Conservation (phyloP, 2,113 vertebrate genomes). For the Boleophthalmus pectinirostris region DNA sequence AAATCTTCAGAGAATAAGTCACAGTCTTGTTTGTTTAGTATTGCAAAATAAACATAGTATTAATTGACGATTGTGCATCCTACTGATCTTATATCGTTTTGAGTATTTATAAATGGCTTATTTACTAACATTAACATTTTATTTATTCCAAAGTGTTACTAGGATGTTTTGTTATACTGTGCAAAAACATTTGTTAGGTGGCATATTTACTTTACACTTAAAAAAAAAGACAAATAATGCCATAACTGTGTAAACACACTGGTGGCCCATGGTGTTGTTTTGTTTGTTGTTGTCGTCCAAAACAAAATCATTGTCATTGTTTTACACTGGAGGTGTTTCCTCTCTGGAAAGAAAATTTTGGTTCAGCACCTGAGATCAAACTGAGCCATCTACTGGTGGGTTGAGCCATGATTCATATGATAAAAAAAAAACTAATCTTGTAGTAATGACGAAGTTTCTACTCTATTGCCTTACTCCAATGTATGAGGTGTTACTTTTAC, state of each 20-base stretch:
- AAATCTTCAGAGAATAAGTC: background rate
- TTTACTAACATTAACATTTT: background rate
- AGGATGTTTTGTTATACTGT: background rate
- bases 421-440: constrained; percentile 3
- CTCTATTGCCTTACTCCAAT: background rate
- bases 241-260: background rate
- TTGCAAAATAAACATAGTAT: background rate
- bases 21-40: background rate
- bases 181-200: background rate
- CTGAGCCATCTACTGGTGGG: constrained; percentile 59
- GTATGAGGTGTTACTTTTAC: background rate
- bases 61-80: background rate
- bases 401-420: constrained; percentile 9
- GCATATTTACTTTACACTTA: background rate
- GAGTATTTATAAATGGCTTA: background rate
- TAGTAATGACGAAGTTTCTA: constrained; percentile 20
- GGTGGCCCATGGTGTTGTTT: constrained; percentile 31
- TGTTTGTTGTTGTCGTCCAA: constrained; percentile 23
- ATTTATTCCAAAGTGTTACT: background rate
- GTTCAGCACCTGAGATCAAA: constrained; percentile 8
- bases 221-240: background rate
- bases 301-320: constrained; percentile 1
- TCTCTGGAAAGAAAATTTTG: background rate
- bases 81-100: background rate
- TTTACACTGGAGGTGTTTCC: background rate